Base-by-base conservation (phyloP, 2,797 vertebrate species). In the Falco cherrug region DNA sequence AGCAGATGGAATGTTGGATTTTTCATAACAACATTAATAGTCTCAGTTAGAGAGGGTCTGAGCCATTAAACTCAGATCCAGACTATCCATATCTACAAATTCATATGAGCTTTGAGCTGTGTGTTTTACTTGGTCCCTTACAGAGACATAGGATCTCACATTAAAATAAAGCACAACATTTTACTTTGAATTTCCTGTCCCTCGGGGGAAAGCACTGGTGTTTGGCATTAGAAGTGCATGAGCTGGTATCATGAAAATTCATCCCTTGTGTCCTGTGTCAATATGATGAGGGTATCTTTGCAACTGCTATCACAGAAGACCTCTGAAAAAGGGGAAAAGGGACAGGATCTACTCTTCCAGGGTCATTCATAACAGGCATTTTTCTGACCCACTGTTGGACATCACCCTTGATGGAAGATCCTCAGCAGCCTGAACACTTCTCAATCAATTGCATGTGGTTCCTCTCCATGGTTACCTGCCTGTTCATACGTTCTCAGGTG, bases 1-100 rank as follows among this genome's bases (percentile, higher is more conserved):
- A 75, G 45, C 82, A 88, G 84, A 81, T 71, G 94, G 91, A 95
- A 91, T 90, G 91, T 17, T 69, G 93, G 65, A 21, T 26, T 95
- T 96, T 89, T 94, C 79, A 10, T 47, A 88, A 69, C 75, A 67
- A 47, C 64, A 1, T 45, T 87, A 7, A 53, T 86, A 91, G 56
- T 64, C 33, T 14, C 48, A 28, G 48, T 19, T 33, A 37, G 64
- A 60, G 75, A 95, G 39, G 56, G 84, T 39, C 64, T 87, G 50
- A 91, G 83, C 73, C 29, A 2, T 51, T 87, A 24, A 84, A 86
- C 74, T 78, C 73, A 31, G 73, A 63, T 50, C 51, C 53, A 78
- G 50, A 24, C 35, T 81, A 20, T 84, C 69, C 63, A 1, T 24
- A 76, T 10, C 80, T 81, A 29, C n/a, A 51, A 19, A 71, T 45